These are phyloP conservation scores for Nothoprocta pentlandii DNA, from an alignment of 2,113 vertebrate genomes.

Conservation along the genomic window DNA sequence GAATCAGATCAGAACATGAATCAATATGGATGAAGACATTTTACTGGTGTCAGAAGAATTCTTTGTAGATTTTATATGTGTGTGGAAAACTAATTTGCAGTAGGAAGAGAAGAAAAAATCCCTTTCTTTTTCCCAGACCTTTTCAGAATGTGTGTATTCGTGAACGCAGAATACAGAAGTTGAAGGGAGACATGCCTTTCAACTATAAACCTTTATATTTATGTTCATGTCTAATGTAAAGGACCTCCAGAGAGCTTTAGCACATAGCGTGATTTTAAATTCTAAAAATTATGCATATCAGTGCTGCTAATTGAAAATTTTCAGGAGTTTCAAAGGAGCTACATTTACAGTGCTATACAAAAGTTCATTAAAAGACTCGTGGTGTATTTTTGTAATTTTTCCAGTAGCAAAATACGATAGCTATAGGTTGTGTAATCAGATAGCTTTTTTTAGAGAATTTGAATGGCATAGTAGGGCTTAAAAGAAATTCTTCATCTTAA, in stretches of 20 bases:
- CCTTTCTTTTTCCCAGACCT: neutral
- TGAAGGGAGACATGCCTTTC: constrained; percentile 1
- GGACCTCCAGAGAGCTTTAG: constrained; percentile 1
- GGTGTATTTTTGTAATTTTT: constrained; percentile 1
- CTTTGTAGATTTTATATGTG: constrained; percentile 11
- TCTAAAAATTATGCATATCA: neutral
- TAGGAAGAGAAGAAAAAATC: neutral
- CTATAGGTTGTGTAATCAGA: neutral
- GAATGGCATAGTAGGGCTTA: neutral
- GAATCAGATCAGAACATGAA: constrained; percentile 45
- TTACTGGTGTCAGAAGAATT: constrained; percentile 24
- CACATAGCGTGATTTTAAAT: neutral
- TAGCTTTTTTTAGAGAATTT: neutral
- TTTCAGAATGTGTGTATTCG: constrained; percentile 13
- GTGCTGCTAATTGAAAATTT: neutral
- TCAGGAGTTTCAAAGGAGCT: neutral
- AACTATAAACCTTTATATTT: constrained; percentile 33
- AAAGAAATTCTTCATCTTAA: constrained; percentile 9
- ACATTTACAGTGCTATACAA: neutral
- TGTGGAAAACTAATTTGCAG: constrained; percentile 46
- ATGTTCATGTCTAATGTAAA: neutral
- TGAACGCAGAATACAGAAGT: neutral
- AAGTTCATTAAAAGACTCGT: neutral
- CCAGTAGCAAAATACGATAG: neutral
- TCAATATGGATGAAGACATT: constrained; percentile 53